Evolutionary conservation across 2,888 invertebrate genomes (phyloP).

Genomic region (Physocephala rufipes): DNA sequence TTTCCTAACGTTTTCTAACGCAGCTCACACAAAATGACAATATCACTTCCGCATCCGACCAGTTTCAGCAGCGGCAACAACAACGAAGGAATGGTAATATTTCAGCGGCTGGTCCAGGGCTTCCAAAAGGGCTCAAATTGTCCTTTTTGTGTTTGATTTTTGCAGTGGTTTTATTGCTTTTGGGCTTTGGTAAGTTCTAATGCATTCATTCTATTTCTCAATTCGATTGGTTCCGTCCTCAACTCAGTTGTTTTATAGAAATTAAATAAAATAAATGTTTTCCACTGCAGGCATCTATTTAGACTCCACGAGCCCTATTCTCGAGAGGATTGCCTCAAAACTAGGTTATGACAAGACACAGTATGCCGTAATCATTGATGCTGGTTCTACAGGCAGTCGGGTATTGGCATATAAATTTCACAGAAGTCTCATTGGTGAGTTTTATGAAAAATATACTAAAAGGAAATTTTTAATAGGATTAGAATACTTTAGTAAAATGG

Average conservation of each 20-base stretch:
- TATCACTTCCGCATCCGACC: slow-evolving; percentile 23
- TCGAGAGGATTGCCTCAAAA: slow-evolving; percentile 77
- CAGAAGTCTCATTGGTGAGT: slow-evolving; percentile 75
- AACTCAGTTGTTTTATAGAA: slow-evolving; percentile 12
- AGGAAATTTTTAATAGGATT: not conserved
- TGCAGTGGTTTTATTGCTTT: slow-evolving; percentile 59
- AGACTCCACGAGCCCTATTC: slow-evolving; percentile 66
- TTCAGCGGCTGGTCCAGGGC: slow-evolving; percentile 44
- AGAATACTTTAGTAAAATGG: not conserved
- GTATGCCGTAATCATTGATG: slow-evolving; percentile 91
- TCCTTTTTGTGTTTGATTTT: slow-evolving; percentile 63
- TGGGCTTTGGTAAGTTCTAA: slow-evolving; percentile 61
- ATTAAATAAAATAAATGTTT: not conserved
- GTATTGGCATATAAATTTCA: slow-evolving; percentile 86
- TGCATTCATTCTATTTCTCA: no score
- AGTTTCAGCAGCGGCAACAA: not conserved
- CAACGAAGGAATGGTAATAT: slow-evolving; percentile 49
- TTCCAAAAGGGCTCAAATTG: slow-evolving; percentile 60
- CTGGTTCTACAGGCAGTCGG: slow-evolving; percentile 92
- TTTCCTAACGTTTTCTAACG: slow-evolving; percentile 27
- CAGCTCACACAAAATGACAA: slow-evolving; percentile 50
- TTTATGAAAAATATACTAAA: not conserved
- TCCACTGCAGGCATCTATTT: slow-evolving; percentile 57
- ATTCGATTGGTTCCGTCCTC: no score
- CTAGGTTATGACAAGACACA: slow-evolving; percentile 77